These are phyloP conservation scores for Xenops minutus DNA, from an alignment of 2,797 vertebrate species.

Conservation along the genomic window DNA sequence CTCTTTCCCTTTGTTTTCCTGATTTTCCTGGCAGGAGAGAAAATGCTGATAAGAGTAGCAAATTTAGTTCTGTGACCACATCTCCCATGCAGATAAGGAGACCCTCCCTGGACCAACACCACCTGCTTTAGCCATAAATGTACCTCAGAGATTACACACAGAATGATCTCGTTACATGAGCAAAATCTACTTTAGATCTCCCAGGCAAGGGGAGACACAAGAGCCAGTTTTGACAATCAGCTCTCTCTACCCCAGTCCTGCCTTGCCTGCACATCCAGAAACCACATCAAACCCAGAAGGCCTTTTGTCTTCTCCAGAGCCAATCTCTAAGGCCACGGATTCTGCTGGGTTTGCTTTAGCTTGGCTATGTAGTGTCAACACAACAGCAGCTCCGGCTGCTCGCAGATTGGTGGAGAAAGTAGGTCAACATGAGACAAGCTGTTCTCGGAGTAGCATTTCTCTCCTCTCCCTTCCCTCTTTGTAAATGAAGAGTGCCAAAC, in stretches of 20 bases:
- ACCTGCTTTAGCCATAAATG: neutral
- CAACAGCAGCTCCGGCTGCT: conserved; percentile 48
- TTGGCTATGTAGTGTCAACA: conserved; percentile 56
- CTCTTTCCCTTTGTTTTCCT: neutral
- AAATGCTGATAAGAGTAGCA: neutral
- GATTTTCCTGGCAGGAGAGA: neutral
- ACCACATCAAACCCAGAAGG: neutral
- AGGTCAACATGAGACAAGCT: conserved; percentile 70
- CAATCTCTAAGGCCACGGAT: conserved; percentile 31
- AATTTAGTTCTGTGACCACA: neutral
- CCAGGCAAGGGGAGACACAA: neutral
- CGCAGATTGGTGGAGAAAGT: conserved; percentile 67
- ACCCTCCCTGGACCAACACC: neutral
- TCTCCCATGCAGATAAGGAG: neutral
- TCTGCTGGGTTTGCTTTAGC: conserved; percentile 55
- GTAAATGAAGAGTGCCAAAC: conserved; percentile 46
- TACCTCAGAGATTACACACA: neutral
- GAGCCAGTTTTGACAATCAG: neutral
- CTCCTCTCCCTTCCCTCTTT: conserved; percentile 44
- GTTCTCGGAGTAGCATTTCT: conserved; percentile 50
- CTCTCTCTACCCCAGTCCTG: neutral
- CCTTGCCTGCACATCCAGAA: neutral
- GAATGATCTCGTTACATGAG: neutral
- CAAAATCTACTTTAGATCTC: neutral
- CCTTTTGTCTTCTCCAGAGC: conserved; percentile 24